These are phyloP conservation scores for Catocala nupta DNA, from an alignment of 2,888 invertebrate genomes.

Conservation along the genomic window DNA sequence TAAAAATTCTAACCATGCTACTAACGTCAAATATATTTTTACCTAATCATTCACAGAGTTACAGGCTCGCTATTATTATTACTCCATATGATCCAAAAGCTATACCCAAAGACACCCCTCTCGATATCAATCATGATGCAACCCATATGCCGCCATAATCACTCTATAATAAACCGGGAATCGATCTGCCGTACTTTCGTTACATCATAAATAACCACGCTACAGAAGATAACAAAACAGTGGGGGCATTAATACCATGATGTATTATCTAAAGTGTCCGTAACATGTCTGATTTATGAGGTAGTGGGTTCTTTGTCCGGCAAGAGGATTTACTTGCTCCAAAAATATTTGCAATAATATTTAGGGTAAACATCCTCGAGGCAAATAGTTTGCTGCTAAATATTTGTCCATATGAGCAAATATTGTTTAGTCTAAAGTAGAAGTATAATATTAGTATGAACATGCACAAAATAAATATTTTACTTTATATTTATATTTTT, in stretches of 20 bases:
- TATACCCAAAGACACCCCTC: background rate
- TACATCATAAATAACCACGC: slow-evolving; percentile 35
- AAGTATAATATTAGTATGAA: no score
- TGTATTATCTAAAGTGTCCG: slow-evolving; percentile 50
- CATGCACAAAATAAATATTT: no score
- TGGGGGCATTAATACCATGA: slow-evolving; percentile 48
- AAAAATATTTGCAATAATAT: slow-evolving; percentile 12
- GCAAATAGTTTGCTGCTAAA: background rate
- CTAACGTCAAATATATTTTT: no score
- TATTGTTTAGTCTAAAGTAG: no score
- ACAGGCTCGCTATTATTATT: no score
- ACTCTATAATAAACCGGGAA: slow-evolving; percentile 6
- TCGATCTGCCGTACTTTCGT: slow-evolving; percentile 8
- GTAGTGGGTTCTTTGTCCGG: slow-evolving; percentile 41
- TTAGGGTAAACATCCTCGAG: background rate
- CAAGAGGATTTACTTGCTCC: slow-evolving; percentile 18
- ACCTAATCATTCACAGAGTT: no score
- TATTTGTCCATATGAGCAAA: no score
- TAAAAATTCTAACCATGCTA: no score
- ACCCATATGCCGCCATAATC: slow-evolving; percentile 6
- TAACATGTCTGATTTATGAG: slow-evolving; percentile 48
- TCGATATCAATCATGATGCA: background rate
- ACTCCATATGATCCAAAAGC: no score
- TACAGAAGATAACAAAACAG: slow-evolving; percentile 41
- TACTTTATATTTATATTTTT: no score